These are phyloP conservation scores for Bettongia penicillata DNA, from an alignment of 2,113 vertebrate species.

Conservation along the genomic window DNA sequence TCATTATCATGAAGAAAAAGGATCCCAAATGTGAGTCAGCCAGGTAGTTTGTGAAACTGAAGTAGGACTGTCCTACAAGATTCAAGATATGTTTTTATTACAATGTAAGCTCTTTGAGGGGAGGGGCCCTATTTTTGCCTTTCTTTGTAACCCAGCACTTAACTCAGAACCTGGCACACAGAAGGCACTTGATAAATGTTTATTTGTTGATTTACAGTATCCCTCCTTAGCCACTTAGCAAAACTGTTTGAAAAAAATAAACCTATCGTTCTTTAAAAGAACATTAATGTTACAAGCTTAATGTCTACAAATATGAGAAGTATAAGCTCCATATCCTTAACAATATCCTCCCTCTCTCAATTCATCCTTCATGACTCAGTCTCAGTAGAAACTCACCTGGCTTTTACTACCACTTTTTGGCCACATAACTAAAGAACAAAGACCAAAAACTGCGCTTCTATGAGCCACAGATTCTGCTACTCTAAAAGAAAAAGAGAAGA, in stretches of 20 bases:
- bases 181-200: background rate
- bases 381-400: background rate
- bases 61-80: too few relatives aligned
- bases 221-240: background rate
- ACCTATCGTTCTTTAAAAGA: background rate
- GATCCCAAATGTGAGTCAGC: background rate
- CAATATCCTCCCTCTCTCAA: background rate
- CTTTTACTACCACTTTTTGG: background rate
- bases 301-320: background rate
- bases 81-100: background rate
- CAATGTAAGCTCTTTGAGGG: background rate
- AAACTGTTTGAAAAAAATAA: background rate
- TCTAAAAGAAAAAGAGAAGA: background rate
- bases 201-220: background rate
- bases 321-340: background rate
- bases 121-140: background rate
- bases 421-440: background rate
- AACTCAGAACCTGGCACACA: background rate
- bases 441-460: background rate
- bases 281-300: background rate
- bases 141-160: background rate
- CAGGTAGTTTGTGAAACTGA: background rate
- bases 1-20: background rate
- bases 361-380: background rate
- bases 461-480: background rate